Evolutionary conservation across 37 sponge, comb jelly and placozoan genomes (phyloP), one percentile per base, ranked within the genome.

Genomic region (Eunapius fragilis): DNA sequence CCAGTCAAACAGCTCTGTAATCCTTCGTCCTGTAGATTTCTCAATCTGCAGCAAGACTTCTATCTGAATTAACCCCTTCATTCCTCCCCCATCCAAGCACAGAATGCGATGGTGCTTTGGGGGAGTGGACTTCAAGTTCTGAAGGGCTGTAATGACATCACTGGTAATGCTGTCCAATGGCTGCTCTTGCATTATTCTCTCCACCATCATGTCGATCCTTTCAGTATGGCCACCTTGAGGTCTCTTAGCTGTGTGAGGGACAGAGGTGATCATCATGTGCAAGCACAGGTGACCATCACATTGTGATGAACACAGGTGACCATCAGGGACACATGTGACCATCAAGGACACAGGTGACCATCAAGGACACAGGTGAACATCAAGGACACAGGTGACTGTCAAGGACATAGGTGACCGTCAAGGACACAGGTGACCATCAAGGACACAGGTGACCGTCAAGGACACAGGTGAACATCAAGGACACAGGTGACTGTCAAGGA

Each of bases 1-100:
- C 91, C 91, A 91, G 67, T 91, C 87, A 82, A 91, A 91, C 74
- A 91, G 78, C 78, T 91, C 87, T 19, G 69, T 76, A 32, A 91
- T 91, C 68, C 33, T 91, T 68, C 72, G 77, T 31, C 91, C 87
- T 50, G 91, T 91, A 37, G 28, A 31, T 28, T 76, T 37, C 72
- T 91, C 91, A 74, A 91, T 81, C 25, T 82, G 82, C 26, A 70
- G 68, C 68, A 91, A 69, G 2, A 86, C 45, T 69, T 91, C 91
- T 9, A 91, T 70, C 82, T 86, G 82, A 26, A 91, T 38, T 74
- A 91, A 71, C 12, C 87, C 91, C 45, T 71, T 91, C 28, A 91
- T 86, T 24, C 91, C 91, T 25, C 91, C 91, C 2, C 91, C 91
- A 33, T 91, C 91, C 67, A 91, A 83, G 34, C 87, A 86, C 30